These are phyloP conservation scores for Spheniscus humboldti DNA, from an alignment of 2,797 vertebrate genomes.

Conservation along the genomic window DNA sequence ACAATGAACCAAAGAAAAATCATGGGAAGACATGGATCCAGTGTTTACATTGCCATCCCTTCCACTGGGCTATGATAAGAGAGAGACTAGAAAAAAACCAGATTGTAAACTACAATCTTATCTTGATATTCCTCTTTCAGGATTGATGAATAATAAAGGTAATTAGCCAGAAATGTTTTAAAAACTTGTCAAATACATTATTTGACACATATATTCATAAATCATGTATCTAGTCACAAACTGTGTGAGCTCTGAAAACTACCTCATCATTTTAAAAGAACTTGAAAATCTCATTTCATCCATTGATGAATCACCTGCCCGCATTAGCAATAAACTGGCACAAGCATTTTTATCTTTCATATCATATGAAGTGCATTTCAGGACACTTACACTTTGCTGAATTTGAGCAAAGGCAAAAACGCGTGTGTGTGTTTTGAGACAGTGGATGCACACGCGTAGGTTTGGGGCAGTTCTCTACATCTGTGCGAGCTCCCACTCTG, in stretches of 20 bases:
- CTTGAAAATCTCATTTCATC: constrained; percentile 40
- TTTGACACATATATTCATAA: constrained; percentile 50
- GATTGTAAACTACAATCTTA: neutral
- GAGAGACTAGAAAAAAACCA: neutral
- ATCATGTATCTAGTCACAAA: constrained; percentile 19
- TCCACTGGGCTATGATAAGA: neutral
- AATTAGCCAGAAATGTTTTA: constrained; percentile 55
- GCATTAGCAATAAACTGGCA: constrained; percentile 20
- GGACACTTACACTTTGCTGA: neutral
- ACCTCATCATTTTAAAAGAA: constrained; percentile 51
- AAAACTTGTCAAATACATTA: constrained; percentile 40
- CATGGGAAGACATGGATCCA: neutral
- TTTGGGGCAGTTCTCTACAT: neutral
- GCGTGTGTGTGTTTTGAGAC: neutral
- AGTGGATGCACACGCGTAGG: neutral
- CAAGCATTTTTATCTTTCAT: constrained; percentile 4
- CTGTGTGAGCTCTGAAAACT: constrained; percentile 18
- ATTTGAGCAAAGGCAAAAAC: neutral
- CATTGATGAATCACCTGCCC: constrained; percentile 32
- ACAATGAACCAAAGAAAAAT: neutral
- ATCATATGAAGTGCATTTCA: neutral
- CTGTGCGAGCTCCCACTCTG: neutral
- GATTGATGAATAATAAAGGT: constrained; percentile 44
- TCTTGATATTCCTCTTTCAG: neutral
- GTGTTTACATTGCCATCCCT: neutral